Conservation (phyloP, 2,113 vertebrate genomes). For the Cololabis saira region DNA sequence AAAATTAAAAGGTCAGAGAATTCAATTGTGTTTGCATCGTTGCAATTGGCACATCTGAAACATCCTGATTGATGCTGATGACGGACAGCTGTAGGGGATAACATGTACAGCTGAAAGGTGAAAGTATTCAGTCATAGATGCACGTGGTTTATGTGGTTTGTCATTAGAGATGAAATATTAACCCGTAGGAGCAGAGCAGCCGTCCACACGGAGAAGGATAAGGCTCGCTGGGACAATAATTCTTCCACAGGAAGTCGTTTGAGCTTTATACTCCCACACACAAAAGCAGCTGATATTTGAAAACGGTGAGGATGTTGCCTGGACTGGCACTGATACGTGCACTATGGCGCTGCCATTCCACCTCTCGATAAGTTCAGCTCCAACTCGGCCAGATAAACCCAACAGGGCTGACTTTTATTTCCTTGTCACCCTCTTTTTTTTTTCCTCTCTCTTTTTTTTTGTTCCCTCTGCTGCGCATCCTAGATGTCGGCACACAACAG, state of each 20-base stretch:
- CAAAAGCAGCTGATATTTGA: conserved; percentile 59
- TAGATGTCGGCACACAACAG: conserved; percentile 69
- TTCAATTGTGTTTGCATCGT: not conserved
- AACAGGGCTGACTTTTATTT: conserved; percentile 26
- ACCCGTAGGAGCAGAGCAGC: conserved; percentile 15
- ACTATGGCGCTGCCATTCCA: conserved; percentile 47
- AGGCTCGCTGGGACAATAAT: conserved; percentile 49
- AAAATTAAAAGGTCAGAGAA: not conserved
- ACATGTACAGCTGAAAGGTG: not conserved
- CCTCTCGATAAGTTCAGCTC: conserved; percentile 62
- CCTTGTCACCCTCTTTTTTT: not conserved
- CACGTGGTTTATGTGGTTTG: not conserved
- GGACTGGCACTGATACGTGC: conserved; percentile 51
- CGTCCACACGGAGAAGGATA: conserved; percentile 12
- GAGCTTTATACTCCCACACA: conserved; percentile 19
- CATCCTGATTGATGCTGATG: not conserved
- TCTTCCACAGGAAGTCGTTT: conserved; percentile 26
- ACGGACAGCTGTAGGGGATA: not conserved
- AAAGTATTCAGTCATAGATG: not conserved
- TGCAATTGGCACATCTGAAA: not conserved
- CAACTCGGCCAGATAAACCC: conserved; percentile 48
- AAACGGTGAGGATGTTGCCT: conserved; percentile 36
- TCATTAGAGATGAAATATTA: conserved; percentile 15
- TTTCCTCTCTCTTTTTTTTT: not conserved
- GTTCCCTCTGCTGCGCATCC: conserved; percentile 53